phyloP scores from a whole-genome alignment of 2,113 vertebrate species.

The Poeciliopsis occidentalis region DNA sequence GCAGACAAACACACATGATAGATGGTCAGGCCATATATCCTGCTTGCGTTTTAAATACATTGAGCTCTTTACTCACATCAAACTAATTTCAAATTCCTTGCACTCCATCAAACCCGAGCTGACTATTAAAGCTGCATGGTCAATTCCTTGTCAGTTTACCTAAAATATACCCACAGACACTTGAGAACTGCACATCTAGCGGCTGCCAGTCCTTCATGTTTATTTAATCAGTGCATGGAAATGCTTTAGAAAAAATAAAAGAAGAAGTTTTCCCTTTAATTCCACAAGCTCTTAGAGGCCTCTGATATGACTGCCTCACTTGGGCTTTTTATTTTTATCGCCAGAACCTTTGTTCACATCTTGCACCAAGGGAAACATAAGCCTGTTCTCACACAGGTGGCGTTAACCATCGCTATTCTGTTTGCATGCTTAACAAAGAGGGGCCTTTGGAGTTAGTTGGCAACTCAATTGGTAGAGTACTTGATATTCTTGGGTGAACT shows the following conservation, averaged over 20 bases:
- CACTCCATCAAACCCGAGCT: slow-evolving; percentile 64
- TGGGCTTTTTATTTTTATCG: background rate
- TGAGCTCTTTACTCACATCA: slow-evolving; percentile 68
- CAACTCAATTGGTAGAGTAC: background rate
- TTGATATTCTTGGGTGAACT: background rate
- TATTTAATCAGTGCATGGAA: slow-evolving; percentile 16
- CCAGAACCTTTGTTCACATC: slow-evolving; percentile 2
- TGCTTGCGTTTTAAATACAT: slow-evolving; percentile 66
- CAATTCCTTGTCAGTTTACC: slow-evolving; percentile 50
- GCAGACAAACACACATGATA: slow-evolving; percentile 23
- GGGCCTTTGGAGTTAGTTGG: background rate
- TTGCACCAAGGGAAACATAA: background rate
- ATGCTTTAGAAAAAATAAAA: slow-evolving; percentile 8
- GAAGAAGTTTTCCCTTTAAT: slow-evolving; percentile 4
- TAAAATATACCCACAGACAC: slow-evolving; percentile 37
- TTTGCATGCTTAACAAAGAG: background rate
- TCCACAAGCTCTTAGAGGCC: background rate
- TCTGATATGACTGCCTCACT: background rate
- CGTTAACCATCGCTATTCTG: background rate
- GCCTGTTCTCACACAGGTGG: background rate
- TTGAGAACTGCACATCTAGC: slow-evolving; percentile 20
- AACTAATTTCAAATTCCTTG: slow-evolving; percentile 69
- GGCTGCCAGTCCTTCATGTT: slow-evolving; percentile 26
- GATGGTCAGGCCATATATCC: slow-evolving; percentile 57
- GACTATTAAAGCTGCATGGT: slow-evolving; percentile 41